These are phyloP conservation scores for Rana temporaria DNA, from an alignment of 2,113 vertebrate species.

Conservation along the genomic window DNA sequence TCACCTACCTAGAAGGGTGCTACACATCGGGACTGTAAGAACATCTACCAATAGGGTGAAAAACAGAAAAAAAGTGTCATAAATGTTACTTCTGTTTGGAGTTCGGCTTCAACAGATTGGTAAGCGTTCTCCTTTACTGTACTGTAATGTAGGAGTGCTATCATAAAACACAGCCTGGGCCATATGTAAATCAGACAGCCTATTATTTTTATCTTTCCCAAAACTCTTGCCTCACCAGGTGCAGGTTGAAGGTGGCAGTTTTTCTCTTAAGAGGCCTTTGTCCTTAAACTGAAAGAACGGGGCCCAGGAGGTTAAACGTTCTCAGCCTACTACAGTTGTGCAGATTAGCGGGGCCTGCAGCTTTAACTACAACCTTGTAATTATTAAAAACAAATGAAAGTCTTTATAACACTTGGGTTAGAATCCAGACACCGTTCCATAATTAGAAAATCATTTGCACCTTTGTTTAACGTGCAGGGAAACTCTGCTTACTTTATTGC, in stretches of 20 bases:
- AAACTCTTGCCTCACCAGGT: background rate
- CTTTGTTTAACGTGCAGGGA: conserved; percentile 63
- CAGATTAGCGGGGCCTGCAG: background rate
- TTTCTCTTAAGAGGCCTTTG: background rate
- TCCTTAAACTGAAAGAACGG: background rate
- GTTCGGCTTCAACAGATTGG: no score
- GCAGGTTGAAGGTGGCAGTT: background rate
- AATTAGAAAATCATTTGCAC: conserved; percentile 70
- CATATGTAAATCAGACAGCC: no score
- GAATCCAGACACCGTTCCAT: conserved; percentile 57
- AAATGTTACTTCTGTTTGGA: no score
- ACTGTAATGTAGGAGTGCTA: background rate
- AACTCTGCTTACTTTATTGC: conserved; percentile 63
- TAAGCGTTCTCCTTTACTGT: background rate
- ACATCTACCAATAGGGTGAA: no score
- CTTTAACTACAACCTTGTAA: conserved; percentile 46
- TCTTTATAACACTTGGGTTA: conserved; percentile 55
- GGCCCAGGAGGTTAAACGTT: background rate
- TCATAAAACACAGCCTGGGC: no score
- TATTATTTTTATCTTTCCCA: background rate
- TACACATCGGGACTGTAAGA: no score
- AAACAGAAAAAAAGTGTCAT: no score
- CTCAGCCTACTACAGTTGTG: background rate
- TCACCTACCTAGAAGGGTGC: no score
- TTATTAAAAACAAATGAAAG: conserved; percentile 66